Evolutionary conservation across 2,113 vertebrate species (phyloP).

Genomic region (Suncus etruscus): DNA sequence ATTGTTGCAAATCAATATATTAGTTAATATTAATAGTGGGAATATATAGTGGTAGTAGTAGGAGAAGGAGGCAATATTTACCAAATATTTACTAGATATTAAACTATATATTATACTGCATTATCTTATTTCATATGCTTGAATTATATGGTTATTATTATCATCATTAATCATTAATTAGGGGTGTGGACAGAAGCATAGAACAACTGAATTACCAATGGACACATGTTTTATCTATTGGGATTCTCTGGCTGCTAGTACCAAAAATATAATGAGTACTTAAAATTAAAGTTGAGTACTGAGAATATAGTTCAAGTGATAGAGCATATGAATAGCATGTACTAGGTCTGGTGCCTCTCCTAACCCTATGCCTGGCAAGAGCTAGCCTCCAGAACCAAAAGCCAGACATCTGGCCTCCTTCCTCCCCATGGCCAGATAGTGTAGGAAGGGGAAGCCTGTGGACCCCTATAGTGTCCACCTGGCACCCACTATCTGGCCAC

Average conservation of each 20-base stretch:
- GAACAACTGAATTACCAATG: constrained; percentile 38
- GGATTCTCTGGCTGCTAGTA: neutral
- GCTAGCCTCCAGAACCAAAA: no score
- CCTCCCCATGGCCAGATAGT: no score
- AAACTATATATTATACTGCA: neutral
- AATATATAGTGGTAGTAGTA: neutral
- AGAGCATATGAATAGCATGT: no score
- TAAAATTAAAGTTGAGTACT: no score
- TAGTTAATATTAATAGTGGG: constrained; percentile 1
- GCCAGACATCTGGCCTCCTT: no score
- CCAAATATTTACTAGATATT: neutral
- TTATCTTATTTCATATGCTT: constrained; percentile 29
- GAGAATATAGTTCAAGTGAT: no score
- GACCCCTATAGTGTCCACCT: no score
- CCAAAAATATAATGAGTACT: constrained; percentile 12
- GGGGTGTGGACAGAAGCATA: constrained; percentile 17
- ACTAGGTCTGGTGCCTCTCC: no score
- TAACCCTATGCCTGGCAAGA: no score
- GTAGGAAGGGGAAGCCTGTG: no score
- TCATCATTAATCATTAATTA: constrained; percentile 3
- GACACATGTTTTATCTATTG: neutral
- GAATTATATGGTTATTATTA: neutral
- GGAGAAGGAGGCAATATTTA: neutral
- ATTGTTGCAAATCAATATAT: neutral
- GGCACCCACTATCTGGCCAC: no score